phyloP scores from a whole-genome alignment of 2,888 invertebrate species.

The Pseudoips prasinana region DNA sequence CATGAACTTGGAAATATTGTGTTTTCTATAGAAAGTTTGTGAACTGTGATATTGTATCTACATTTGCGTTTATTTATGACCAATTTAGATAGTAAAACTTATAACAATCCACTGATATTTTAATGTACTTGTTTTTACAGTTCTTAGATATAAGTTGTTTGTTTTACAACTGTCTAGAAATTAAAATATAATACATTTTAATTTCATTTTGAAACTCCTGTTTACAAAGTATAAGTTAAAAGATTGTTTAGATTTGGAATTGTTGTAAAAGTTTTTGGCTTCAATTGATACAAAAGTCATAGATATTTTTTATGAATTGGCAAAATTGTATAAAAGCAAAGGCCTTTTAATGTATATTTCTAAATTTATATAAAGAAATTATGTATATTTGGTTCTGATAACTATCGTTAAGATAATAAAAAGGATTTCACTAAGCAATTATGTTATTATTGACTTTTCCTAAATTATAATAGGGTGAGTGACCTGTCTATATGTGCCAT shows the following conservation, averaged over 20 bases:
- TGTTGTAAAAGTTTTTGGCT: conserved; percentile 6
- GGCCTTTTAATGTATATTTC: conserved; percentile 32
- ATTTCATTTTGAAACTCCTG: too few species aligned
- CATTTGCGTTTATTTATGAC: too few species aligned
- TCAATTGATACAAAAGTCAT: conserved; percentile 12
- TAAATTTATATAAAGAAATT: conserved; percentile 48
- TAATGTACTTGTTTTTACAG: conserved; percentile 19
- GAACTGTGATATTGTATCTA: too few species aligned
- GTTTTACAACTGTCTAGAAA: conserved; percentile 22
- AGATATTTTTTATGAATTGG: conserved; percentile 24
- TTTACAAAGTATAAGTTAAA: too few species aligned
- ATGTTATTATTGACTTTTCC: conserved; percentile 19
- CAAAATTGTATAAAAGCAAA: conserved; percentile 21
- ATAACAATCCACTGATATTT: conserved; percentile 21
- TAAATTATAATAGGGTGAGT: too few species aligned
- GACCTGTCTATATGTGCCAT: too few species aligned
- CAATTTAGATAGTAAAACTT: conserved; percentile 2
- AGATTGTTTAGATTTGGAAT: too few species aligned
- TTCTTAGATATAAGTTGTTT: conserved; percentile 25
- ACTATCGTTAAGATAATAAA: conserved; percentile 41
- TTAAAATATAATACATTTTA: conserved; percentile 30
- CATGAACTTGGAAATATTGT: too few species aligned
- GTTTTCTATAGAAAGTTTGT: too few species aligned
- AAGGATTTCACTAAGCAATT: conserved; percentile 23
- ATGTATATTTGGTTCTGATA: conserved; percentile 55